Conservation (phyloP, 2,797 vertebrate species). For the Gorsachius magnificus region DNA sequence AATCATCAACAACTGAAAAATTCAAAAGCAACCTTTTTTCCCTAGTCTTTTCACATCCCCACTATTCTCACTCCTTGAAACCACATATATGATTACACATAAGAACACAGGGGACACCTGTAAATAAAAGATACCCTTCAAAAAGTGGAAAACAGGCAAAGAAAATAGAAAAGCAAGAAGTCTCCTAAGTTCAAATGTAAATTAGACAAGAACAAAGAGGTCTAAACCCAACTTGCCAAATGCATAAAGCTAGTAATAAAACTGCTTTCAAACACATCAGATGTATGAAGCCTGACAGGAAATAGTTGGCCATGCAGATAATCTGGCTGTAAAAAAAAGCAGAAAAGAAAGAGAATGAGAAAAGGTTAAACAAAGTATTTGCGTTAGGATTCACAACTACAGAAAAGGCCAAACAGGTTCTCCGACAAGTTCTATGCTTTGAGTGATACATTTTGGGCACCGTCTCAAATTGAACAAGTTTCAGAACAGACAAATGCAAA, state of each 20-base stretch:
- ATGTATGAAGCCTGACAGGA: constrained; percentile 9
- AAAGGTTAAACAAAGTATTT: constrained; percentile 18
- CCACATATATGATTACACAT: not conserved
- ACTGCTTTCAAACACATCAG: constrained; percentile 1
- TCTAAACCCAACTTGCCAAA: not conserved
- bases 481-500: not conserved
- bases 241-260: constrained; percentile 1
- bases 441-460: not conserved
- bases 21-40: not conserved
- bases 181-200: not conserved
- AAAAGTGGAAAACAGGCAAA: not conserved
- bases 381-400: not conserved
- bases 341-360: not conserved
- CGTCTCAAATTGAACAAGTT: not conserved
- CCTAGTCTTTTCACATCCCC: not conserved
- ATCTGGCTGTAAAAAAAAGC: not conserved
- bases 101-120: not conserved
- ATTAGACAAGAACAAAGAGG: not conserved
- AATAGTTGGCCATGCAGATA: not conserved
- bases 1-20: not conserved
- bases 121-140: not conserved
- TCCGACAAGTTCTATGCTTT: not conserved
- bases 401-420: not conserved
- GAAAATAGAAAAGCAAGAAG: not conserved
- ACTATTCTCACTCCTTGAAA: not conserved